Evolutionary conservation across 2,113 vertebrate species (phyloP).

Genomic region (Coracopsis vasa): DNA sequence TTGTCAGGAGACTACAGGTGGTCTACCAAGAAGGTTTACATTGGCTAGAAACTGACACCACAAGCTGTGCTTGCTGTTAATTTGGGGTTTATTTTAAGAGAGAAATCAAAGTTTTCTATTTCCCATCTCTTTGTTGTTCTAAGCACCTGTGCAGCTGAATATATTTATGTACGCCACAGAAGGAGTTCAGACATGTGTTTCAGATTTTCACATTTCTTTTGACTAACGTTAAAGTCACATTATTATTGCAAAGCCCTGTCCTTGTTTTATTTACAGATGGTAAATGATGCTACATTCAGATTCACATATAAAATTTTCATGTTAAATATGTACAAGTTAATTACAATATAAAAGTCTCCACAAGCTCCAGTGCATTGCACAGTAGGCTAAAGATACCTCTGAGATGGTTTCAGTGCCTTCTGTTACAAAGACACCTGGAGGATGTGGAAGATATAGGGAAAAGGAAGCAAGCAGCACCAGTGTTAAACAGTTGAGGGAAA

Average conservation of each 20-base stretch:
- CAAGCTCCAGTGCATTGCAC: background rate
- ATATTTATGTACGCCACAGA: background rate
- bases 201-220: background rate
- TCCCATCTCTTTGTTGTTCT: background rate
- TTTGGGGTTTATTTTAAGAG: background rate
- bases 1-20: background rate
- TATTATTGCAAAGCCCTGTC: background rate
- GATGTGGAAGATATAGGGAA: background rate
- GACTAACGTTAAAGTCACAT: background rate
- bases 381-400: background rate
- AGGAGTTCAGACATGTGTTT: background rate
- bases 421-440: background rate
- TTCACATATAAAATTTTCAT: background rate
- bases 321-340: background rate
- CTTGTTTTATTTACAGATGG: background rate
- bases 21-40: background rate
- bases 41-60: background rate
- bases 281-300: background rate
- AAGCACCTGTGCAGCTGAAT: background rate
- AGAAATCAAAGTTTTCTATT: background rate
- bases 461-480: background rate
- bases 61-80: background rate
- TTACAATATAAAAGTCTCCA: background rate
- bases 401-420: background rate
- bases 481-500: background rate